phyloP scores from a whole-genome alignment of 2,888 invertebrate genomes.

The Entomobrya proxima region DNA sequence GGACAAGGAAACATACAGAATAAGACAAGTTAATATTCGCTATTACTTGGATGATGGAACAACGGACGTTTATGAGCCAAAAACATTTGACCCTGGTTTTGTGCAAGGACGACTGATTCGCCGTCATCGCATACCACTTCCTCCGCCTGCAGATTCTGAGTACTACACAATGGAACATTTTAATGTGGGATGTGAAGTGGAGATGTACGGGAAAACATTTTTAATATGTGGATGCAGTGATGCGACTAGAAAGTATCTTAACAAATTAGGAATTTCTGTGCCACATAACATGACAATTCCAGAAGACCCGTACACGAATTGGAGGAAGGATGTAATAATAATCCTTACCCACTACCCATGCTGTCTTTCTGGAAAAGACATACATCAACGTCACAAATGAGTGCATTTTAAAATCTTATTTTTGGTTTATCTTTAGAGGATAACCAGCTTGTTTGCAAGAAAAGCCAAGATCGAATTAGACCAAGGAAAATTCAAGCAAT shows the following conservation, averaged over 20 bases:
- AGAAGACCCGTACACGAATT: conserved; percentile 77
- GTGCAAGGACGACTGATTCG: conserved; percentile 77
- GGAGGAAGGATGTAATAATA: conserved; percentile 75
- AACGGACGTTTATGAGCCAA: conserved; percentile 89
- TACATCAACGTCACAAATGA: too few relatives aligned
- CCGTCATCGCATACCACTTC: conserved; percentile 76
- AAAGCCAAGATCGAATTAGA: conserved; percentile 82
- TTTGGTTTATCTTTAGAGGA: conserved; percentile 28
- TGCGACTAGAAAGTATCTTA: conserved; percentile 90
- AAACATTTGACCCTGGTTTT: conserved; percentile 88
- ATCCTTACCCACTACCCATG: background rate
- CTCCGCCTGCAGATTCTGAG: conserved; percentile 83
- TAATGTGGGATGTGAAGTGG: conserved; percentile 88
- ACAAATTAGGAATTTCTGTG: conserved; percentile 89
- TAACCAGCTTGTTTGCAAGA: conserved; percentile 76
- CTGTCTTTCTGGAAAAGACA: background rate
- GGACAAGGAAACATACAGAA: conserved; percentile 82
- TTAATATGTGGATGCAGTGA: conserved; percentile 90
- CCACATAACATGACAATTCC: conserved; percentile 83
- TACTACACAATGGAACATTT: conserved; percentile 92
- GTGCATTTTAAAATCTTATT: too few relatives aligned
- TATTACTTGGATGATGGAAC: conserved; percentile 95
- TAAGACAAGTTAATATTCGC: conserved; percentile 88
- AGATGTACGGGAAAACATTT: conserved; percentile 88
- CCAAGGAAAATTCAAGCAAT: conserved; percentile 77